These are phyloP conservation scores for Scaeva pyrastri DNA, from an alignment of 2,888 invertebrate genomes.

Conservation along the genomic window DNA sequence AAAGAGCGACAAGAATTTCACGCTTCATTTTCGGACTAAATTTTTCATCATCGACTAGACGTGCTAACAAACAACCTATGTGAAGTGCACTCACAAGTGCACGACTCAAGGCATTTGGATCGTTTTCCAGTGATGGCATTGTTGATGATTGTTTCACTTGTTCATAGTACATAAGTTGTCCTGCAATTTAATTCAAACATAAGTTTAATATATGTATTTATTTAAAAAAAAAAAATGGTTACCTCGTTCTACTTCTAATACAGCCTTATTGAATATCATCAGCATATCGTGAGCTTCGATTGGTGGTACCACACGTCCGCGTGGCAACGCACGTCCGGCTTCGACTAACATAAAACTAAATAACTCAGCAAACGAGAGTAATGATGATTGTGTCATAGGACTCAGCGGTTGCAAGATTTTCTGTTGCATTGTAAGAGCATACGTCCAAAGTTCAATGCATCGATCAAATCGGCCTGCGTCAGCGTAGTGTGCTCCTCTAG, in stretches of 20 bases:
- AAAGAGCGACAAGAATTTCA: conserved; percentile 89
- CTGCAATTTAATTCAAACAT: conserved; percentile 78
- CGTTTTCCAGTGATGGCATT: conserved; percentile 88
- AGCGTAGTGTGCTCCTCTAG: conserved; percentile 95
- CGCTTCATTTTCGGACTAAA: conserved; percentile 85
- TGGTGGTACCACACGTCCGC: conserved; percentile 91
- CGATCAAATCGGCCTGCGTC: conserved; percentile 96
- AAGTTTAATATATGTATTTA: no score
- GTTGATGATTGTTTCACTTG: conserved; percentile 81
- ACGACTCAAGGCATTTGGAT: conserved; percentile 90
- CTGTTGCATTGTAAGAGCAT: conserved; percentile 98
- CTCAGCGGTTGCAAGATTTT: conserved; percentile 95
- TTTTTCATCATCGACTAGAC: conserved; percentile 86
- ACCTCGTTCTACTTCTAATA: conserved; percentile 88
- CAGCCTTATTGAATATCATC: conserved; percentile 92
- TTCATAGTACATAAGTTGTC: conserved; percentile 86
- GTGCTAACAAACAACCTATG: conserved; percentile 90
- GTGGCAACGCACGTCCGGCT: conserved; percentile 88
- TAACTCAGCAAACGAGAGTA: conserved; percentile 97
- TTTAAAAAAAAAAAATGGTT: conserved; percentile 24
- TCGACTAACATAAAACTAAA: conserved; percentile 97
- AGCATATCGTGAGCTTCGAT: conserved; percentile 93
- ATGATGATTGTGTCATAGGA: conserved; percentile 96
- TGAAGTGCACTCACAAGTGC: conserved; percentile 94
- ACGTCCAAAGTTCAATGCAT: conserved; percentile 98